Percentiles rank a stretch among this genome's conserved stretches.
phyloP scores from a whole-genome alignment of 2,888 invertebrate species.

The Hymenopus coronatus region DNA sequence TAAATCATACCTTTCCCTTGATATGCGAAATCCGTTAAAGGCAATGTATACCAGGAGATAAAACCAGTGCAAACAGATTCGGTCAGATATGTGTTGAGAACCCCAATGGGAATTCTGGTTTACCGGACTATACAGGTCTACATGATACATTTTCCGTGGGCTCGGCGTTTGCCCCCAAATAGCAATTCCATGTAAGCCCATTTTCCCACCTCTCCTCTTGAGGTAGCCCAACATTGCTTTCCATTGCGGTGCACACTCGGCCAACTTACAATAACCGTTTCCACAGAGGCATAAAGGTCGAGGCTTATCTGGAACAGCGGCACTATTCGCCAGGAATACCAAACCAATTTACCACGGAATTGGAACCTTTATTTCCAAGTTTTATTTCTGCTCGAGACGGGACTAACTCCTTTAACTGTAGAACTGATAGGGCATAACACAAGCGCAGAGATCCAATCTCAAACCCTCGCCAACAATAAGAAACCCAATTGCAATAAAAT shows the following conservation, averaged over 20 bases:
- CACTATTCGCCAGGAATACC: not conserved
- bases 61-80: not conserved
- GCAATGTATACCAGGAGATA: not conserved
- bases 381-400: not conserved
- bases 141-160: not conserved
- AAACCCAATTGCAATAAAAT: not conserved
- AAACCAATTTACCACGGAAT: not conserved
- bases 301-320: not conserved
- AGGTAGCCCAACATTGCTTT: slow-evolving; percentile 14
- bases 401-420: not conserved
- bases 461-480: not conserved
- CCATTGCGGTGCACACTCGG: not conserved
- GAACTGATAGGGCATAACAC: not conserved
- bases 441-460: not conserved
- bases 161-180: not conserved
- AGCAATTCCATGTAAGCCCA: not conserved
- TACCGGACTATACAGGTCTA: not conserved
- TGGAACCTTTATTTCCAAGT: not conserved
- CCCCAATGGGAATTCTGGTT: not conserved
- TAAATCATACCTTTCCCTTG: too few species aligned
- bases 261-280: not conserved
- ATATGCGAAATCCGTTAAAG: not conserved
- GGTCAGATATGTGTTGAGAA: not conserved
- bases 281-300: not conserved
- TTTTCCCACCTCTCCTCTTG: not conserved